phyloP scores from a whole-genome alignment of 2,888 invertebrate species.

The Automeris io region DNA sequence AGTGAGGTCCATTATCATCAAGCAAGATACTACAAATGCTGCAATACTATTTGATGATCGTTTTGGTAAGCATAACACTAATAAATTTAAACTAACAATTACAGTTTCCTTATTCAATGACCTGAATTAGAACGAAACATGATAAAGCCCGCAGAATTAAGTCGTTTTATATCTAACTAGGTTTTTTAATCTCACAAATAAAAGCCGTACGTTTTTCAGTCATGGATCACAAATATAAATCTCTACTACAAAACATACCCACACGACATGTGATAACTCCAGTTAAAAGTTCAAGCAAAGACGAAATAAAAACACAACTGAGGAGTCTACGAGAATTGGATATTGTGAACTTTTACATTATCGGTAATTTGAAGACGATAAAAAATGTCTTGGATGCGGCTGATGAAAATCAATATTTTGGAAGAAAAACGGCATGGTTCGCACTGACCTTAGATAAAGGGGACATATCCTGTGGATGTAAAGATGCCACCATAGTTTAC shows the following conservation, averaged over 20 bases:
- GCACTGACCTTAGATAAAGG: constrained; percentile 86
- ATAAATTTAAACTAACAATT: constrained; percentile 7
- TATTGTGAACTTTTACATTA: constrained; percentile 92
- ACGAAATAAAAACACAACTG: constrained; percentile 82
- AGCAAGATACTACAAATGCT: constrained; percentile 93
- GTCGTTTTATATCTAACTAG: constrained; percentile 6
- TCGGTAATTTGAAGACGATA: constrained; percentile 85
- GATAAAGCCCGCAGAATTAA: constrained; percentile 19
- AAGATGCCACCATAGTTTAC: constrained; percentile 86
- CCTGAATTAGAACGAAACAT: background rate
- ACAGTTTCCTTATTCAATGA: background rate
- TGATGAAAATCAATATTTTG: constrained; percentile 85
- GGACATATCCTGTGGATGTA: constrained; percentile 84
- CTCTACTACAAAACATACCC: constrained; percentile 91
- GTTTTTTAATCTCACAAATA: constrained; percentile 11
- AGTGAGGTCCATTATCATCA: constrained; percentile 86
- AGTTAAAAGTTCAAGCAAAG: constrained; percentile 75
- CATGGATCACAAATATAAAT: constrained; percentile 96
- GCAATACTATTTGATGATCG: constrained; percentile 93
- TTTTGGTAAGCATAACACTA: constrained; percentile 79
- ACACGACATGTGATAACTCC: constrained; percentile 91
- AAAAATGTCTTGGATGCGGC: constrained; percentile 82
- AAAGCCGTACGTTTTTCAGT: constrained; percentile 73
- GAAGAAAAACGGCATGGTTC: constrained; percentile 92
- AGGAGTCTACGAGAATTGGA: constrained; percentile 86